Conservation (phyloP, 2,797 vertebrate species). For the Labroides dimidiatus region DNA sequence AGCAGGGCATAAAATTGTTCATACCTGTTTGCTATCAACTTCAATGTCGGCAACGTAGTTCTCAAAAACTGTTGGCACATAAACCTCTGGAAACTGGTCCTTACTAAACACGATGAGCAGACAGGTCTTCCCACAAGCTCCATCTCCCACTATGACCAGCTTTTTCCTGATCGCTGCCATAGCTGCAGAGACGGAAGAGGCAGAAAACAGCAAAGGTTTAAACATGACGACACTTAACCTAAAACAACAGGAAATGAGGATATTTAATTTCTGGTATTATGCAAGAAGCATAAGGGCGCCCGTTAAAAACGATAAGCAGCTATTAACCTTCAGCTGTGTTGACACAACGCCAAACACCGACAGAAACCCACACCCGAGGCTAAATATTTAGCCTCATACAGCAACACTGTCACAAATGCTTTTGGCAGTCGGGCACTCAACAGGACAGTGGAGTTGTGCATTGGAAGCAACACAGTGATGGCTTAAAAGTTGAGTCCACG, state of each 20-base stretch:
- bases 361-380: slow-evolving; percentile 54
- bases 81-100: slow-evolving; percentile 92
- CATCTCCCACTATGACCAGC: slow-evolving; percentile 91
- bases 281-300: slow-evolving; percentile 21
- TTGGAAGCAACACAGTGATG: rapidly evolving
- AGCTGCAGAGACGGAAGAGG: slow-evolving; percentile 50
- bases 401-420: background rate
- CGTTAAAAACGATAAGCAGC: slow-evolving; percentile 29
- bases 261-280: slow-evolving; percentile 24
- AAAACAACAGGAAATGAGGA: slow-evolving; percentile 1
- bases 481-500: no score
- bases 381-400: slow-evolving; percentile 18
- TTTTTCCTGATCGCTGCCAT: slow-evolving; percentile 92
- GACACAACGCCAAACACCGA: slow-evolving; percentile 44
- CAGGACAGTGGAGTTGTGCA: background rate
- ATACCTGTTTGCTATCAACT: slow-evolving; percentile 90
- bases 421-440: background rate
- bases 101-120: slow-evolving; percentile 92
- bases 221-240: slow-evolving; percentile 7
- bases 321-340: slow-evolving; percentile 62
- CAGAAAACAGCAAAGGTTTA: slow-evolving; percentile 24
- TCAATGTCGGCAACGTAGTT: slow-evolving; percentile 92
- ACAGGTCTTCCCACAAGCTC: slow-evolving; percentile 91
- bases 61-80: slow-evolving; percentile 91
- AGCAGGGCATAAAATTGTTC: background rate